Conservation (phyloP, 2,113 vertebrate genomes). For the Pteruthius melanotis region DNA sequence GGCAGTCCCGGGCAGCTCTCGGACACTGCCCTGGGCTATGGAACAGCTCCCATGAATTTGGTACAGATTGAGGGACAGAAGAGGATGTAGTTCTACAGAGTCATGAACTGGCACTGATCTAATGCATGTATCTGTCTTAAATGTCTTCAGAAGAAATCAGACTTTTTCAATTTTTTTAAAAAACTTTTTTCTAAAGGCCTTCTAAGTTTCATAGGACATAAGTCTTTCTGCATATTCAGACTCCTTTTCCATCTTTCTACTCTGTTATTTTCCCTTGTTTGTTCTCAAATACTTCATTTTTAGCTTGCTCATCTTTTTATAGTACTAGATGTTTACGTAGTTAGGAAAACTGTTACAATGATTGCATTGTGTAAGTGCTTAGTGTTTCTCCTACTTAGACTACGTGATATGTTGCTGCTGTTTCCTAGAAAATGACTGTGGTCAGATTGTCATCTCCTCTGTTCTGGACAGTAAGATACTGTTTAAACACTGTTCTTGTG, state of each 20-base stretch:
- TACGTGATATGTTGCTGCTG: neutral
- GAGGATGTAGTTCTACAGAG: neutral
- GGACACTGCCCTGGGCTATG: neutral
- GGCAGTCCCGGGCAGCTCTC: fast-evolving
- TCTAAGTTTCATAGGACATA: neutral
- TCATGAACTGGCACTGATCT: neutral
- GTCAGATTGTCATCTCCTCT: conserved; percentile 49
- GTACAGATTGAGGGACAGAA: neutral
- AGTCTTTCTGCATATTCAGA: neutral
- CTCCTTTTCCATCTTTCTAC: neutral
- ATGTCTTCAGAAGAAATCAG: neutral
- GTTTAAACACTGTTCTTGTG: conserved; percentile 43
- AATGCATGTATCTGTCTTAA: neutral
- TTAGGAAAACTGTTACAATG: conserved; percentile 50
- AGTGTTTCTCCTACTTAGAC: conserved; percentile 43
- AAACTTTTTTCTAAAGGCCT: no score
- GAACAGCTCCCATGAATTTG: neutral
- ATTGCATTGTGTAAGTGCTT: conserved; percentile 22
- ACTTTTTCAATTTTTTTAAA: neutral
- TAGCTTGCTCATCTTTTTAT: conserved; percentile 27
- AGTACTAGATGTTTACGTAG: conserved; percentile 50
- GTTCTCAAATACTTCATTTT: conserved; percentile 17
- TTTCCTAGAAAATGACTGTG: conserved; percentile 61
- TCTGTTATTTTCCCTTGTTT: neutral
- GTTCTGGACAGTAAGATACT: conserved; percentile 52